phyloP scores from a whole-genome alignment of 2,888 invertebrate species.

The Trachelus stipa region DNA sequence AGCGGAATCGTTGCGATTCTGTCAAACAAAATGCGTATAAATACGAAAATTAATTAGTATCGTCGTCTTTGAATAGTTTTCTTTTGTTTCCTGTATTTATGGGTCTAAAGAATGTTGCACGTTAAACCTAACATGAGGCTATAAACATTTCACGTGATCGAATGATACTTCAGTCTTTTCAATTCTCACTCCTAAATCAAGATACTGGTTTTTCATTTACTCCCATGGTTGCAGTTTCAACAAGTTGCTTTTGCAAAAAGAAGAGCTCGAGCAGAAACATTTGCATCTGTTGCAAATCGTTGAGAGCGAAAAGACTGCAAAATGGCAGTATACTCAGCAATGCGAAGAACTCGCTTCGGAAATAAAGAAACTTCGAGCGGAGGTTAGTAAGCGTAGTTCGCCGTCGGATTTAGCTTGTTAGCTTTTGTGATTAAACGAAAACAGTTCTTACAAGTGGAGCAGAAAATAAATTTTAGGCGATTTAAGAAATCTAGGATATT shows the following conservation, averaged over 20 bases:
- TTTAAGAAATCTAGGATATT: background rate
- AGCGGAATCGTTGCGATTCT: no score
- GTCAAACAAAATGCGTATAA: no score
- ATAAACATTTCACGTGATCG: no score
- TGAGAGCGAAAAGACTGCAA: slow-evolving; percentile 91
- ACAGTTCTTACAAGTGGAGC: background rate
- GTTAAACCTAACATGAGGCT: no score
- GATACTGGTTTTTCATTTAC: background rate
- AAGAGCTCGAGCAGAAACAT: slow-evolving; percentile 92
- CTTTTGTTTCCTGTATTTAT: no score
- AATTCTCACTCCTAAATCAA: background rate
- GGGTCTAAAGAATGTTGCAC: no score
- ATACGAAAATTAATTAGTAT: no score
- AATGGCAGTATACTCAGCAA: slow-evolving; percentile 94
- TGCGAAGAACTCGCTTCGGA: slow-evolving; percentile 90
- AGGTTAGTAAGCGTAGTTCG: slow-evolving; percentile 71
- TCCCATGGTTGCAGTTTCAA: slow-evolving; percentile 77
- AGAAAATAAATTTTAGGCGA: background rate
- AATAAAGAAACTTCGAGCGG: slow-evolving; percentile 87
- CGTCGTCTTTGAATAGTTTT: no score
- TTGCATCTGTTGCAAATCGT: slow-evolving; percentile 89
- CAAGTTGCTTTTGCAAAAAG: slow-evolving; percentile 88
- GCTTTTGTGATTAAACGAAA: background rate
- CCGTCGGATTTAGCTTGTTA: background rate
- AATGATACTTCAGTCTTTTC: no score